phyloP scores from a whole-genome alignment of 2,797 vertebrate genomes.

The Strix occidentalis region DNA sequence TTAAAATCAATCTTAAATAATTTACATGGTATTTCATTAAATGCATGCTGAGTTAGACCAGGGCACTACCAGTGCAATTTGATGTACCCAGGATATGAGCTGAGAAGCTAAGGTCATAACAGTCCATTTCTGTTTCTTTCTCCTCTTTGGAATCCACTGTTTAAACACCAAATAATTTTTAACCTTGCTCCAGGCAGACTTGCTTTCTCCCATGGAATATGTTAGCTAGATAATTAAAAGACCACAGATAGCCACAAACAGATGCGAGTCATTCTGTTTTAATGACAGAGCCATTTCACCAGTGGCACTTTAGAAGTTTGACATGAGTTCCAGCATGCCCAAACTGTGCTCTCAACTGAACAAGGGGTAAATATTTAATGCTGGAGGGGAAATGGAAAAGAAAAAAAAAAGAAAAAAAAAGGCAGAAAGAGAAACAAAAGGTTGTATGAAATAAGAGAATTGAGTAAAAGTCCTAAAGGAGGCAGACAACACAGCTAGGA shows the following conservation, averaged over 20 bases:
- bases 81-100: not conserved
- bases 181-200: slow-evolving; percentile 2
- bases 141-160: not conserved
- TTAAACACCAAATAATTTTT: not conserved
- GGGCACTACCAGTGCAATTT: not conserved
- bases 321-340: not conserved
- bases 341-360: not conserved
- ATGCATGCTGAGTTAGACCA: not conserved
- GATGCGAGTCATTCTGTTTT: not conserved
- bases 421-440: not conserved
- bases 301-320: not conserved
- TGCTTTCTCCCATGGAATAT: not conserved
- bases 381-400: not conserved
- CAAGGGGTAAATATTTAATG: not conserved
- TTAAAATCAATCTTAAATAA: slow-evolving; percentile 49
- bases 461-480: not conserved
- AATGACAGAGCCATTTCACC: not conserved
- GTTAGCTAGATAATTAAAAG: slow-evolving; percentile 39
- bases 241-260: slow-evolving; percentile 30
- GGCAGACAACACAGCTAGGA: not conserved
- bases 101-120: not conserved
- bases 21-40: slow-evolving; percentile 34
- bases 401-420: not conserved
- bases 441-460: not conserved
- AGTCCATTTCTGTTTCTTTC: not conserved